Base-by-base conservation (phyloP, 2,797 vertebrate species). In the Malacoctenus gilli region DNA sequence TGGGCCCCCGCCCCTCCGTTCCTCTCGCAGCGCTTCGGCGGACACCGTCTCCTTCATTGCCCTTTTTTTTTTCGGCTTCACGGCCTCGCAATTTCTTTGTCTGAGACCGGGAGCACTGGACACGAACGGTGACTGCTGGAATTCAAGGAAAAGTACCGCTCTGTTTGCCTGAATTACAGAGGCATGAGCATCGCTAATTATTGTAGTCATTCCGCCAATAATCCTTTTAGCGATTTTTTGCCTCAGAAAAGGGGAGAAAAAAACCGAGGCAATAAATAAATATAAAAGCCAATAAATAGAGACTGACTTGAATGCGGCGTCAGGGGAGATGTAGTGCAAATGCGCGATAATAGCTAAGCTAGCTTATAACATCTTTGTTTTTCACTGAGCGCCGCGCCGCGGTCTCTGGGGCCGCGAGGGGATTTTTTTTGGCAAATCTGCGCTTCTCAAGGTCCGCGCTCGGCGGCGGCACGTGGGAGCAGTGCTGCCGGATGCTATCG, bases 221-320 rank as follows among this genome's bases (percentile, higher is more conserved):
- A 98, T 98, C 96, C 95, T 93, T 95, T 98, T 95, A 95, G 94
- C 92, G 91, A 91, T 92, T 86, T 83, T 59, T 92, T 87, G 71
- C 79, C 57, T 81, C 50, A 56, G 75, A 87, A 90, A 87, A 86
- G 51, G 65, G 62, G 46, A 79, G 82, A 86, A 88, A 82, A 90
- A 86, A n/a, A n/a, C n/a, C 58, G 72, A 50, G 37, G 56, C 78
- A 86, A 89, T 92, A 91, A 91, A 92, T 90, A 91, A 91, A 90
- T 85, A 89, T 88, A 74, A 92, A 83, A 90, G 83, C 88, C 93
- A 95, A 95, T 94, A 96, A 95, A 96, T 95, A 94, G 91, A 78
- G 83, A 72, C 48, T 87, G 87, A 86, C 85, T 89, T 92, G 93
- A 94, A 94, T 92, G 92, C 88, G 85, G 93, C 93, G 94, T 96